A percentile compares a stretch with the other conserved stretches of the same genome.
Conservation (phyloP, 2,888 invertebrate genomes). For the Helleia helle region DNA sequence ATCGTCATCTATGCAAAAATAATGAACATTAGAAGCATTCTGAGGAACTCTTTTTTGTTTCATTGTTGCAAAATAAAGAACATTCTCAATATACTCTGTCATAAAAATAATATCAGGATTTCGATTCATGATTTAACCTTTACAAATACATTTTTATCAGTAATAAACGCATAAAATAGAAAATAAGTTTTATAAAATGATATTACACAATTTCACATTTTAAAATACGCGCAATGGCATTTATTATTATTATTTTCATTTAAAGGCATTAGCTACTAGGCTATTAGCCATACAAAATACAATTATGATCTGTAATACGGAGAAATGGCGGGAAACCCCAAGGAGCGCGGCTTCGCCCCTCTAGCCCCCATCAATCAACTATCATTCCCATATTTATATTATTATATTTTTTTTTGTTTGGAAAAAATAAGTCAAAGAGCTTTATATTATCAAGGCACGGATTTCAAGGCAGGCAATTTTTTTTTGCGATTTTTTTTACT, state of each 20-base stretch:
- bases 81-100: constrained; percentile 74
- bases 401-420: too few species aligned
- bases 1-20: constrained; percentile 85
- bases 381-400: too few species aligned
- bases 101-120: constrained; percentile 51
- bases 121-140: constrained; percentile 34
- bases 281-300: too few species aligned
- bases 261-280: too few species aligned
- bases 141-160: neutral
- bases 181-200: neutral
- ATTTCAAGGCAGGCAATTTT: too few species aligned
- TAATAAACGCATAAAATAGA: neutral
- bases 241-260: neutral
- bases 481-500: too few species aligned
- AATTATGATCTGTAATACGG: too few species aligned
- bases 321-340: too few species aligned
- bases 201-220: neutral
- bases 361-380: too few species aligned
- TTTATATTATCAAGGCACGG: too few species aligned
- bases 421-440: too few species aligned
- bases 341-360: too few species aligned
- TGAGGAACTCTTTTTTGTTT: constrained; percentile 76
- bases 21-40: constrained; percentile 80
- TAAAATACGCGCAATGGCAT: neutral
- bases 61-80: constrained; percentile 85